Evolutionary conservation across 2,113 vertebrate species (phyloP).

Genomic region (Seriola rivoliana): DNA sequence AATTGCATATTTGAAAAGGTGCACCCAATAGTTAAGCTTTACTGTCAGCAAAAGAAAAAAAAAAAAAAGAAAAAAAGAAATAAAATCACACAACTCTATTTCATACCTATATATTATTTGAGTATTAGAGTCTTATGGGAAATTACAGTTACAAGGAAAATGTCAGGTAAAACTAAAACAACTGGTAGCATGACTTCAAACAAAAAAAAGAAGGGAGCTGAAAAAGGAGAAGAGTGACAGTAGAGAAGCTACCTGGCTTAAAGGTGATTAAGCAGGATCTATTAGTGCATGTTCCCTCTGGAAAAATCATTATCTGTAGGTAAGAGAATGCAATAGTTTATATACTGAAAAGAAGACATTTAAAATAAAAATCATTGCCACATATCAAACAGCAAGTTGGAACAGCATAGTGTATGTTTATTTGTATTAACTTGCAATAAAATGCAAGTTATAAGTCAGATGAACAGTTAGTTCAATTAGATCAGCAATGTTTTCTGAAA

Average conservation of each 20-base stretch:
- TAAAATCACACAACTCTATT: not conserved
- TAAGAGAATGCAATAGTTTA: constrained; percentile 51
- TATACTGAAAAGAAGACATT: not conserved
- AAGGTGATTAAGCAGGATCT: constrained; percentile 98
- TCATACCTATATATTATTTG: not conserved
- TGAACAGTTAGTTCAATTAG: not conserved
- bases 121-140: not conserved
- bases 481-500: not conserved
- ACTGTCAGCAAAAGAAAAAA: not conserved
- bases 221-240: not conserved
- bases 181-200: not conserved
- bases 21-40: not conserved
- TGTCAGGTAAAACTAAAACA: not conserved
- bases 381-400: not conserved
- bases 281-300: constrained; percentile 98
- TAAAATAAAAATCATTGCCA: not conserved
- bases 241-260: constrained; percentile 90
- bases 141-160: not conserved
- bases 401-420: not conserved
- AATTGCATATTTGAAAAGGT: not conserved
- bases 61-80: no score
- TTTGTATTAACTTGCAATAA: not conserved
- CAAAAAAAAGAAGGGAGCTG: not conserved
- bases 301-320: constrained; percentile 98
- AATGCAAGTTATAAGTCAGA: not conserved